Conservation (phyloP, 1,140 invertebrate species). For the Aphaenogaster rudis region DNA sequence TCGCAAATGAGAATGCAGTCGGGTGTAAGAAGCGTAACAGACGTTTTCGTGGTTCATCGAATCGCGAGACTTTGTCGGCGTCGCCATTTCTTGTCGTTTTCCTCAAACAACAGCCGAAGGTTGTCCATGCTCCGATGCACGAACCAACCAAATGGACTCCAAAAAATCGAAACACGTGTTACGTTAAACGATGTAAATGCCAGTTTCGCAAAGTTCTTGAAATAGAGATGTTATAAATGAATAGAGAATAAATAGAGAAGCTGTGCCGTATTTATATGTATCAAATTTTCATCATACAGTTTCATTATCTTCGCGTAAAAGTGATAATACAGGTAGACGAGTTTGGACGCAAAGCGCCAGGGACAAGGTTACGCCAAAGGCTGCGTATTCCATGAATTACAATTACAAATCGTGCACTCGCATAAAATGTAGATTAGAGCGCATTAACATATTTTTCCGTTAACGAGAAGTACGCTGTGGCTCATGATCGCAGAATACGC, state of each 20-base stretch:
- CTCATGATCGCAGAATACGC: conserved; percentile 3
- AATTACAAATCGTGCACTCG: conserved; percentile 72
- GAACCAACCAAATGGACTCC: background rate
- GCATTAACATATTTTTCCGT: conserved; percentile 72
- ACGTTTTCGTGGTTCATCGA: conserved; percentile 45
- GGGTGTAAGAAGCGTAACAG: conserved; percentile 46
- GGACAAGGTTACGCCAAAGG: conserved; percentile 46
- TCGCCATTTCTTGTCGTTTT: conserved; percentile 40
- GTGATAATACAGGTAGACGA: background rate
- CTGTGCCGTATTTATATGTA: background rate
- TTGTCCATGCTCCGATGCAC: background rate
- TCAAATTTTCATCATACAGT: background rate
- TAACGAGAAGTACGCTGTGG: conserved; percentile 41
- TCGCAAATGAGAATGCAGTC: conserved; percentile 66
- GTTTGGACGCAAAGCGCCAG: conserved; percentile 12
- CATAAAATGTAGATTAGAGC: conserved; percentile 77
- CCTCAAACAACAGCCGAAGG: background rate
- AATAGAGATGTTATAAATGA: background rate
- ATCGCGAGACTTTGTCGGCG: conserved; percentile 27
- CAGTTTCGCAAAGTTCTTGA: background rate
- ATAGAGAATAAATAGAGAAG: background rate
- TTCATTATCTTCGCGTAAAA: background rate
- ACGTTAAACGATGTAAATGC: background rate
- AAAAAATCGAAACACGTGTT: background rate
- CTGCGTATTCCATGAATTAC: conserved; percentile 67